Conservation (phyloP, 1,140 invertebrate genomes). For the Aricia agestis region DNA sequence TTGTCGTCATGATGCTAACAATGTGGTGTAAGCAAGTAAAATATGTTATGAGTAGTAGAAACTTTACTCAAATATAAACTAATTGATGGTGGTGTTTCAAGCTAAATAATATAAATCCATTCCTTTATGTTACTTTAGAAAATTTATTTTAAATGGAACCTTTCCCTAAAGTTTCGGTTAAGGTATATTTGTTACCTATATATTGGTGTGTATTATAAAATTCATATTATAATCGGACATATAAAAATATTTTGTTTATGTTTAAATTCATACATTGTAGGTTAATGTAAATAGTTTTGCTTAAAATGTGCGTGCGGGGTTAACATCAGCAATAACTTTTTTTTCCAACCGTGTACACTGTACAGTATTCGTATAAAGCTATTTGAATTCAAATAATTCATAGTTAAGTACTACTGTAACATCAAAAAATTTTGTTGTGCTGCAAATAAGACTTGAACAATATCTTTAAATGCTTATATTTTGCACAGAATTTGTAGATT, state of each 20-base stretch:
- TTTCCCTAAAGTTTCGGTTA: slow-evolving; percentile 11
- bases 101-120: slow-evolving; percentile 59
- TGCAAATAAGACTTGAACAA: not conserved
- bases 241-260: slow-evolving; percentile 39
- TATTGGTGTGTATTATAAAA: slow-evolving; percentile 25
- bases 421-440: not conserved
- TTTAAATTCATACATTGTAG: slow-evolving; percentile 50
- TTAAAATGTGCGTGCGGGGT: slow-evolving; percentile 36
- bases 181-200: slow-evolving; percentile 3
- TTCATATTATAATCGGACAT: slow-evolving; percentile 16
- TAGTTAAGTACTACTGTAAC: not conserved
- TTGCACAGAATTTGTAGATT: slow-evolving; percentile 8
- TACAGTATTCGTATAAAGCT: slow-evolving; percentile 6
- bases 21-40: slow-evolving; percentile 24
- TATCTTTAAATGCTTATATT: not conserved
- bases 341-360: slow-evolving; percentile 2
- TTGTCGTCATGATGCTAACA: not conserved
- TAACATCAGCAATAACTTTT: slow-evolving; percentile 27
- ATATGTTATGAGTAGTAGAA: slow-evolving; percentile 24
- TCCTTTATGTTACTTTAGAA: slow-evolving; percentile 57
- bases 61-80: slow-evolving; percentile 21
- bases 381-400: not conserved
- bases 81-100: slow-evolving; percentile 40
- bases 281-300: slow-evolving; percentile 70
- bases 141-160: slow-evolving; percentile 10